These are phyloP conservation scores for Alosa sapidissima DNA, from an alignment of 2,797 vertebrate genomes.

Conservation along the genomic window DNA sequence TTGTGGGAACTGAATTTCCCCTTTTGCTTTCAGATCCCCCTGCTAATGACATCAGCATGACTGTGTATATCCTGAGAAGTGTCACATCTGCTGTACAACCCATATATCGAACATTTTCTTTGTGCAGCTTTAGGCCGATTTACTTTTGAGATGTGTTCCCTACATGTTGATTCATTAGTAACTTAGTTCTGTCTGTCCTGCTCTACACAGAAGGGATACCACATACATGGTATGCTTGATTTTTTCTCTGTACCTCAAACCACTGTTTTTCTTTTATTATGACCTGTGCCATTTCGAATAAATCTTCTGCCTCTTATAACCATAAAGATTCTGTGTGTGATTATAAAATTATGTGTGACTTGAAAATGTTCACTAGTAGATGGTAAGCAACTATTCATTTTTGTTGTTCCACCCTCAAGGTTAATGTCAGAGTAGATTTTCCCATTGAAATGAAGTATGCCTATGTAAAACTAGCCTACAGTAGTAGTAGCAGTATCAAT, in stretches of 20 bases:
- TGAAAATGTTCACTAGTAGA: no score
- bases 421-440: no score
- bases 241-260: background rate
- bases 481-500: no score
- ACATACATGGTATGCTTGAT: background rate
- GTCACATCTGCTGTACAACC: background rate
- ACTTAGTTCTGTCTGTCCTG: background rate
- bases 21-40: background rate
- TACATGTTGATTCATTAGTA: background rate
- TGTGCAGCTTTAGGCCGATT: background rate
- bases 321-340: background rate
- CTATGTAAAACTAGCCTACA: no score
- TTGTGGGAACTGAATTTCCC: background rate
- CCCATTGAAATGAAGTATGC: no score
- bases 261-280: background rate
- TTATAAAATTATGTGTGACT: background rate
- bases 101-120: background rate
- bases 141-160: background rate
- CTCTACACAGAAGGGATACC: background rate
- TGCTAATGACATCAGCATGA: background rate
- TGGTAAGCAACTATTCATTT: no score
- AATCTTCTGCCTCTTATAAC: background rate
- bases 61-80: background rate
- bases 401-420: no score
- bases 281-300: conserved; percentile 6